phyloP scores from a whole-genome alignment of 2,797 vertebrate genomes.

The Sciaenops ocellatus region DNA sequence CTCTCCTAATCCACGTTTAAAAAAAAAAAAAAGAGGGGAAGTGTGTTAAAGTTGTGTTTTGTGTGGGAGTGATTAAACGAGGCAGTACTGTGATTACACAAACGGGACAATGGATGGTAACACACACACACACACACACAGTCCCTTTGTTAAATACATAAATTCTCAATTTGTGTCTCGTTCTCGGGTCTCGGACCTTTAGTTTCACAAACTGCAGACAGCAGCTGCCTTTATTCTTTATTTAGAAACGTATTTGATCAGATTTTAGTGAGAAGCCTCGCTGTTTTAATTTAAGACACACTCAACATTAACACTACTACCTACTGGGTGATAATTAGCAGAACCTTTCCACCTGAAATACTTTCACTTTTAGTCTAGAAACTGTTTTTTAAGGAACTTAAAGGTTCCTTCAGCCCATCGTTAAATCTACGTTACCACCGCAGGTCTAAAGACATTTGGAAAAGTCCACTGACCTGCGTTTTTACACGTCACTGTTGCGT shows the following conservation, averaged over 20 bases:
- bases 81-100: slow-evolving; percentile 35
- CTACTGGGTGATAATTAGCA: too few species aligned
- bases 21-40: slow-evolving; percentile 20
- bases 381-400: too few species aligned
- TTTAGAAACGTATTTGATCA: neutral
- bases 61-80: slow-evolving; percentile 51
- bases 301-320: neutral
- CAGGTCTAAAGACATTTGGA: too few species aligned
- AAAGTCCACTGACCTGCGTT: too few species aligned
- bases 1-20: slow-evolving; percentile 35
- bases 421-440: too few species aligned
- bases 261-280: neutral
- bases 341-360: too few species aligned
- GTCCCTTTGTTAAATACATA: neutral
- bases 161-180: too few species aligned
- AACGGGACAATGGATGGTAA: slow-evolving; percentile 20
- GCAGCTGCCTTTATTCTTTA: neutral
- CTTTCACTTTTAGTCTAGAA: too few species aligned
- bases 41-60: slow-evolving; percentile 38
- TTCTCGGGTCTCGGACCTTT: neutral
- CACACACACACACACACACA: slow-evolving; percentile 5
- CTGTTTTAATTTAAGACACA: neutral
- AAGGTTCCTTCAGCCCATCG: too few species aligned
- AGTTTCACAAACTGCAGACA: neutral
- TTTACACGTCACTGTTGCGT: too few species aligned